Evolutionary conservation across 2,113 vertebrate genomes (phyloP).

Genomic region (Nettapus auritus): DNA sequence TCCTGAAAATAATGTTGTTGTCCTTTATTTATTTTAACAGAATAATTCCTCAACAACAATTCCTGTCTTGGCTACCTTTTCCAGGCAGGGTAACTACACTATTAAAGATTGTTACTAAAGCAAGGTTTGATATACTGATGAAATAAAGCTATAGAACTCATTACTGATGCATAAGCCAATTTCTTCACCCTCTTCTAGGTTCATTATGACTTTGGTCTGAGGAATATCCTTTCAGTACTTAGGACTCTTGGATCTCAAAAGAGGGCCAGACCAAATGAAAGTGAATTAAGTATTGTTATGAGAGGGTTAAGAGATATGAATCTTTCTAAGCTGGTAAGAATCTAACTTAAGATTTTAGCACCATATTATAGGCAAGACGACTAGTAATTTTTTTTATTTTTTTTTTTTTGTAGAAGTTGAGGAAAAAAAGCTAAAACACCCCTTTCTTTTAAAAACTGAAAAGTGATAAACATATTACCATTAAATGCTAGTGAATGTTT

Average conservation of each 20-base stretch:
- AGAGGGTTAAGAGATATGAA: conserved; percentile 84
- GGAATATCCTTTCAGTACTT: conserved; percentile 83
- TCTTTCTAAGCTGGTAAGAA: conserved; percentile 81
- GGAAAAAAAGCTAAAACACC: not conserved
- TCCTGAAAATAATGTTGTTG: not conserved
- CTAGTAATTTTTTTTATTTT: not conserved
- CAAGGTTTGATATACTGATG: not conserved
- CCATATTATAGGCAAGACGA: not conserved
- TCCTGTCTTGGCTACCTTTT: not conserved
- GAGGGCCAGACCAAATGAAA: conserved; percentile 77
- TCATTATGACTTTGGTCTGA: conserved; percentile 83
- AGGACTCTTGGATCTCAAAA: conserved; percentile 83
- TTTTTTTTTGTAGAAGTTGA: not conserved
- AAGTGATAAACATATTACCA: not conserved
- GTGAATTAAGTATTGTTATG: conserved; percentile 81
- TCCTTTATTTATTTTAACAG: not conserved
- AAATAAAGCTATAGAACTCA: not conserved
- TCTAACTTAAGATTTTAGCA: not conserved
- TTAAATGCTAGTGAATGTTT: not conserved
- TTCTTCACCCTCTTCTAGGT: conserved; percentile 63
- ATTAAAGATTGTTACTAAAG: not conserved
- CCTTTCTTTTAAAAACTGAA: not conserved
- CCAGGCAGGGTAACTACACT: not conserved
- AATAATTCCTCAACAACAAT: not conserved
- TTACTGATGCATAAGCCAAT: not conserved